These are phyloP conservation scores for Ceryle rudis DNA, from an alignment of 2,797 vertebrate species.

Conservation along the genomic window DNA sequence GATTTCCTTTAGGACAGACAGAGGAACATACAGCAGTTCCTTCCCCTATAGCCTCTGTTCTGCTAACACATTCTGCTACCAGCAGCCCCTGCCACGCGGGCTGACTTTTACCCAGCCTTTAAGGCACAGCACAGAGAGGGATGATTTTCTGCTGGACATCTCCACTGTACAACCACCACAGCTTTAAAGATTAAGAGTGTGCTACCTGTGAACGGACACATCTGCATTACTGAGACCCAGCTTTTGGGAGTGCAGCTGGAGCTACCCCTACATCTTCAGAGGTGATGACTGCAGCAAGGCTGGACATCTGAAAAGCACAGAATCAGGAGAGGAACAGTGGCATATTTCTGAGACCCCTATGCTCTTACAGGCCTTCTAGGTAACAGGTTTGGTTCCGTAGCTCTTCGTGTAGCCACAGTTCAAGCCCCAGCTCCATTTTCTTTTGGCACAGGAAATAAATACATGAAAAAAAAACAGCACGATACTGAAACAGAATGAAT, in stretches of 20 bases:
- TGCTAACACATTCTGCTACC: neutral
- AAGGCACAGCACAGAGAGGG: neutral
- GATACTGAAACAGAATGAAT: neutral
- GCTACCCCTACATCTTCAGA: neutral
- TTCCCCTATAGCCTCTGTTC: neutral
- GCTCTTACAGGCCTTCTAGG: neutral
- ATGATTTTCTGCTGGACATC: neutral
- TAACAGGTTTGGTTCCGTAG: neutral
- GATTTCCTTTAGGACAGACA: neutral
- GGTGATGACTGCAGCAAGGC: accelerated
- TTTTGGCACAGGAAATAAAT: neutral
- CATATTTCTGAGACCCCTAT: neutral
- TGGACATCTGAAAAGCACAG: neutral
- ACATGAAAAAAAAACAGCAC: neutral
- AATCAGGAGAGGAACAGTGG: neutral
- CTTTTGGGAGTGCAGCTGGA: neutral
- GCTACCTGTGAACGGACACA: neutral
- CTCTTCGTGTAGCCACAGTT: neutral
- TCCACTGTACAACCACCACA: accelerated
- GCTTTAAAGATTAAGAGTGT: neutral
- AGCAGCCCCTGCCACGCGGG: neutral
- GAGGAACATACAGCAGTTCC: neutral
- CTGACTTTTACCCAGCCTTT: neutral
- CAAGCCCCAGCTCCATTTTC: neutral
- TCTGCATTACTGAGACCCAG: neutral